Evolutionary conservation across 2,888 invertebrate species (phyloP).

Genomic region (Xestia rhomboidea): DNA sequence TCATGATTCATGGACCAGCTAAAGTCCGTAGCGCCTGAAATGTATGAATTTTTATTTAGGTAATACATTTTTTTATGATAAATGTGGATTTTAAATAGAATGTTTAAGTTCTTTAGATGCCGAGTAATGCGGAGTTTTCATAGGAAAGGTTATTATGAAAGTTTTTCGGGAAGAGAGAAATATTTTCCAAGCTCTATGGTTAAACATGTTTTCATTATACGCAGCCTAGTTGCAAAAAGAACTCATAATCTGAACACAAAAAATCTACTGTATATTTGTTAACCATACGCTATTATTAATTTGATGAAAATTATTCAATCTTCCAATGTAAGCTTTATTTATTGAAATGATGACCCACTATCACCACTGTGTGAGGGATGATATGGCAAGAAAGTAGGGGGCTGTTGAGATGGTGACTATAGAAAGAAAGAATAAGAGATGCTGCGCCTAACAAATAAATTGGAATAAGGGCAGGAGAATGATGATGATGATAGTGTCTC

Average conservation of each 20-base stretch:
- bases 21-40: constrained; percentile 16
- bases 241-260: neutral
- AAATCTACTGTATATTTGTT: neutral
- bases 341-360: neutral
- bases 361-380: too few species aligned
- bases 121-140: neutral
- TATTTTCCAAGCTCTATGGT: neutral
- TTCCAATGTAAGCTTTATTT: neutral
- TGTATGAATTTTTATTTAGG: constrained; percentile 30
- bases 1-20: constrained; percentile 41
- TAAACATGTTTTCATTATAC: neutral
- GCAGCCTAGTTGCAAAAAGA: neutral
- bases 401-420: too few species aligned
- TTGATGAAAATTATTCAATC: neutral
- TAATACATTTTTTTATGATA: constrained; percentile 22
- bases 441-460: too few species aligned
- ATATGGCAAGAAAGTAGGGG: too few species aligned
- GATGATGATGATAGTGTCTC: too few species aligned
- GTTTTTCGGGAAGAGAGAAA: neutral
- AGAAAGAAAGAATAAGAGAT: too few species aligned
- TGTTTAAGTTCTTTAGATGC: neutral
- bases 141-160: neutral
- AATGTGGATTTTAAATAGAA: constrained; percentile 4
- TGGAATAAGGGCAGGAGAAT: too few species aligned
- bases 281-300: neutral